phyloP scores from a whole-genome alignment of 2,888 invertebrate genomes.

The Dasypogon diadema region DNA sequence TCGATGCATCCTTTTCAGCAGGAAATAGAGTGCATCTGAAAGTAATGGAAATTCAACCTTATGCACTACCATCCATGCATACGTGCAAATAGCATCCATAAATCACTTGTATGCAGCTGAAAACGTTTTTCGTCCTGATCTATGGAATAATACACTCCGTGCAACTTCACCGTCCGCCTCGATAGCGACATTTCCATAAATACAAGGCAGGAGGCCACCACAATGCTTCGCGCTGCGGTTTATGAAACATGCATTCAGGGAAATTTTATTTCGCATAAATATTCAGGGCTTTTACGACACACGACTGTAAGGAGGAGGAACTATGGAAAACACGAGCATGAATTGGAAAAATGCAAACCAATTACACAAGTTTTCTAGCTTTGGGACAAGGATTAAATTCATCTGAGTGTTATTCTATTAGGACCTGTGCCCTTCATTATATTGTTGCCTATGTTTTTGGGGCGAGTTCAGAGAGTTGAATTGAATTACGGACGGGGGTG shows the following conservation, averaged over 20 bases:
- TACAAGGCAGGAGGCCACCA: background rate
- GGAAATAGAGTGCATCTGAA: constrained; percentile 30
- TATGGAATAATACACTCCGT: background rate
- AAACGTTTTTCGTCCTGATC: background rate
- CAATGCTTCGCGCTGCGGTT: constrained; percentile 16
- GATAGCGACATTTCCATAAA: constrained; percentile 20
- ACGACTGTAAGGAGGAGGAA: background rate
- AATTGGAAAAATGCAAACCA: constrained; percentile 28
- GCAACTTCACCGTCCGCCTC: background rate
- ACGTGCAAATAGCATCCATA: background rate
- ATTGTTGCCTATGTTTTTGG: background rate
- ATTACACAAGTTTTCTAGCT: constrained; percentile 27
- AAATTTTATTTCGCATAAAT: constrained; percentile 41
- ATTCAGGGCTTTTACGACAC: background rate
- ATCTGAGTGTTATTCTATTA: background rate
- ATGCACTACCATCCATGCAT: background rate
- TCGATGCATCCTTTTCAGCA: constrained; percentile 1
- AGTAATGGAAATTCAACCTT: constrained; percentile 14
- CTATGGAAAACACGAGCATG: background rate
- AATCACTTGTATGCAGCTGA: background rate
- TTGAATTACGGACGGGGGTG: background rate
- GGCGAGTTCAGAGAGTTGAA: background rate
- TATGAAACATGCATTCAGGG: constrained; percentile 32
- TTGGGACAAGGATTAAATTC: background rate
- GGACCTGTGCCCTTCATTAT: background rate